A percentile compares a stretch with the other conserved stretches of the same genome.
Conservation (phyloP, 2,113 vertebrate genomes). For the Pygoscelis antarcticus region DNA sequence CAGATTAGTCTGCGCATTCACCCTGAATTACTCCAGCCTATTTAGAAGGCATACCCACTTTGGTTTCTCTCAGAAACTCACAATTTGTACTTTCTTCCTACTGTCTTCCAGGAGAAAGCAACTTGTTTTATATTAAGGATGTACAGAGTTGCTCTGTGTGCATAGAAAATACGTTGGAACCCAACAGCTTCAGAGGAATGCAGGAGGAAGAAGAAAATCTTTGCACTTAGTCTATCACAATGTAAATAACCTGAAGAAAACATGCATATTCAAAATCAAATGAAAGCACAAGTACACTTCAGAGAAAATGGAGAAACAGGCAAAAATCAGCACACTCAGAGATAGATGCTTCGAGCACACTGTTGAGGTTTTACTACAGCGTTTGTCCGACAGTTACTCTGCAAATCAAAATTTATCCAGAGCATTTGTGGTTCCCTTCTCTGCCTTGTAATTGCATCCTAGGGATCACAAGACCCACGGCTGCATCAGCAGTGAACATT, state of each 20-base stretch:
- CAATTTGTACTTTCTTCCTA: background rate
- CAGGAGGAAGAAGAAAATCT: background rate
- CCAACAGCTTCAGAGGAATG: background rate
- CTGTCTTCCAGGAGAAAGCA: background rate
- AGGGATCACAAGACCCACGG: background rate
- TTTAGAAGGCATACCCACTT: background rate
- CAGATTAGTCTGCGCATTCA: background rate
- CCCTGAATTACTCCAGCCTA: background rate
- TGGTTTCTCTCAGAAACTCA: background rate
- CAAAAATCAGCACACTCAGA: background rate
- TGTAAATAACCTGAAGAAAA: background rate
- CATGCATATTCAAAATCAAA: background rate
- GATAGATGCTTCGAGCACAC: background rate
- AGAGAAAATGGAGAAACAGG: background rate
- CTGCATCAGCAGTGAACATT: background rate
- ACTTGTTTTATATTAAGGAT: background rate
- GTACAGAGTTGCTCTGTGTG: background rate
- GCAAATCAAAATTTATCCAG: background rate
- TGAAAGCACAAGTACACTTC: background rate
- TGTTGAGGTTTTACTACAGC: background rate
- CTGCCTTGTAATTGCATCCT: background rate
- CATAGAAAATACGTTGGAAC: background rate
- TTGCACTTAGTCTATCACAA: background rate
- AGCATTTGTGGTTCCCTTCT: background rate
- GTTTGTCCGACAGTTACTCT: background rate